These are phyloP conservation scores for Brotogeris chrysoptera DNA, from an alignment of 2,797 vertebrate species.

Conservation along the genomic window DNA sequence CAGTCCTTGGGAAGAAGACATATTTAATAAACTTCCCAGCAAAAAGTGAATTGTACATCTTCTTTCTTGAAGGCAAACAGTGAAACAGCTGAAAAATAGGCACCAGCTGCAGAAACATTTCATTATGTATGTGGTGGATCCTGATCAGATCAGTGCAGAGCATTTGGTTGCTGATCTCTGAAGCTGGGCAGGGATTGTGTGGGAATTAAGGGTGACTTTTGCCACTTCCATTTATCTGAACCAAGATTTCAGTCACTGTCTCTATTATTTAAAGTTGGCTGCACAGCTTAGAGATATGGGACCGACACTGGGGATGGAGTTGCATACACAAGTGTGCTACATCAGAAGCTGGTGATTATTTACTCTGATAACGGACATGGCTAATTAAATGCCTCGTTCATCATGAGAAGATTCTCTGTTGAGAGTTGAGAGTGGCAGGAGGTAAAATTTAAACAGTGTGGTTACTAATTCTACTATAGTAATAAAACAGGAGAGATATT, in stretches of 20 bases:
- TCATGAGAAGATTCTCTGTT: neutral
- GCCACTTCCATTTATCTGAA: neutral
- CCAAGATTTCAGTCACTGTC: neutral
- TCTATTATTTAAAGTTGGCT: neutral
- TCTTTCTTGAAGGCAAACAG: neutral
- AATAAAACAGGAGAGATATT: neutral
- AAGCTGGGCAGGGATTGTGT: neutral
- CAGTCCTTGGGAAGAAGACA: neutral
- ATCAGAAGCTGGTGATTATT: neutral
- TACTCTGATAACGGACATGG: neutral
- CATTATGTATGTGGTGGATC: neutral
- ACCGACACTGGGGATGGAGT: neutral
- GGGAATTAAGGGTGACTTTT: neutral
- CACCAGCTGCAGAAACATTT: neutral
- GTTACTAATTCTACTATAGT: neutral
- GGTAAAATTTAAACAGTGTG: neutral
- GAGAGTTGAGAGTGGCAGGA: neutral
- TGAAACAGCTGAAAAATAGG: neutral
- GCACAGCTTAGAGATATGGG: neutral
- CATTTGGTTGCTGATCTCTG: neutral
- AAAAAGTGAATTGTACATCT: neutral
- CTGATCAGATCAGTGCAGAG: neutral
- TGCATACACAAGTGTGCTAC: neutral
- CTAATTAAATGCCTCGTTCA: neutral
- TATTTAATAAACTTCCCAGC: neutral